phyloP scores from a whole-genome alignment of 2,888 invertebrate genomes.

The Notocelia uddmanniana region DNA sequence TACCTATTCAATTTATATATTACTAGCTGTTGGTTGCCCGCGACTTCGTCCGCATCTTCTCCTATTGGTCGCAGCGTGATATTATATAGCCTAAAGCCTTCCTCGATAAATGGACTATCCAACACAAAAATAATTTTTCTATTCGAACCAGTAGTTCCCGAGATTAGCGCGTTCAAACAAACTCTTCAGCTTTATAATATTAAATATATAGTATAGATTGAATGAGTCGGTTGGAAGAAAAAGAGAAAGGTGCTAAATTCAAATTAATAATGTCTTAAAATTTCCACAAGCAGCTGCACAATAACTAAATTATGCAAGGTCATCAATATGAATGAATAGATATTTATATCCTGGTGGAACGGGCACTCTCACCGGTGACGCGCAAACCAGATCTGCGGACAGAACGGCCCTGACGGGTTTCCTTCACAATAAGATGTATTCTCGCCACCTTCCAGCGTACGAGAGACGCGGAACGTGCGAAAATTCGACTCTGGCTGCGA shows the following conservation, averaged over 20 bases:
- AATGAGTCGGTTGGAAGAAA: slow-evolving; percentile 14
- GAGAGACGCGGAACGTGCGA: slow-evolving; percentile 32
- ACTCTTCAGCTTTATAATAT: too few species aligned
- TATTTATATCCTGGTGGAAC: slow-evolving; percentile 54
- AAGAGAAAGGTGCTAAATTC: slow-evolving; percentile 37
- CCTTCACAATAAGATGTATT: slow-evolving; percentile 26
- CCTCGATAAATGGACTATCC: too few species aligned
- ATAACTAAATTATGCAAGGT: slow-evolving; percentile 62
- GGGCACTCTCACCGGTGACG: slow-evolving; percentile 45
- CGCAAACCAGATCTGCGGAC: slow-evolving; percentile 35
- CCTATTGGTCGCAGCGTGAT: too few species aligned
- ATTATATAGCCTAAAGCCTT: too few species aligned
- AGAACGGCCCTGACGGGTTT: slow-evolving; percentile 44
- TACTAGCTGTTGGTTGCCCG: too few species aligned
- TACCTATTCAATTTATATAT: too few species aligned
- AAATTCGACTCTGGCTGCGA: slow-evolving; percentile 24
- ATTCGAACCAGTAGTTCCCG: too few species aligned
- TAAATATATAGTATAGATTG: slow-evolving; percentile 14
- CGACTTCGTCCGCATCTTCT: too few species aligned
- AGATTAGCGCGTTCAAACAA: too few species aligned
- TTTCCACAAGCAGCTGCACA: slow-evolving; percentile 9
- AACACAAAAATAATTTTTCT: too few species aligned
- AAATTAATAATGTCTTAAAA: slow-evolving; percentile 27
- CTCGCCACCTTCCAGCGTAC: slow-evolving; percentile 13
- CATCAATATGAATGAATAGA: slow-evolving; percentile 61